phyloP scores from a whole-genome alignment of 1,140 invertebrate genomes.

The Nasonia giraulti region DNA sequence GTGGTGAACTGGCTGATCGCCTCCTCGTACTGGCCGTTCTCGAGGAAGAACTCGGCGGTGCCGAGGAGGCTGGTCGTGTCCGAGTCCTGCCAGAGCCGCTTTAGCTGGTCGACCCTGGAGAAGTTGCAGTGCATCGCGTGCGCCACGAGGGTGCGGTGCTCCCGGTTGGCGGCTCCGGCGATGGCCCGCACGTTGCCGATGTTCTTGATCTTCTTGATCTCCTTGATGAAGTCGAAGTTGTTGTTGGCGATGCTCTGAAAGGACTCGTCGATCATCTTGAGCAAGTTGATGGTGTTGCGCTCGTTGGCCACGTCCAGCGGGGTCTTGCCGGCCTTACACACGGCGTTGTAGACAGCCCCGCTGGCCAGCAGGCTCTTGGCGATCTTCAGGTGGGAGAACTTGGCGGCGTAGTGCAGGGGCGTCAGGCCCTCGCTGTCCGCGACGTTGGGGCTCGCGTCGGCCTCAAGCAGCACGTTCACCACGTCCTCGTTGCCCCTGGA shows the following conservation, averaged over 20 bases:
- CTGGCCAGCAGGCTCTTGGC: conserved; percentile 44
- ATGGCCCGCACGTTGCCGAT: background rate
- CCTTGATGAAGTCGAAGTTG: conserved; percentile 46
- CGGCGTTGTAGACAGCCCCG: conserved; percentile 65
- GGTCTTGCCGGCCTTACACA: conserved; percentile 52
- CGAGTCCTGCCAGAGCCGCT: background rate
- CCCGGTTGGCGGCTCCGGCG: conserved; percentile 13
- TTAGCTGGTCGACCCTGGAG: background rate
- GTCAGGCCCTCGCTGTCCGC: conserved; percentile 32
- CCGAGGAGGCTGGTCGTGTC: background rate
- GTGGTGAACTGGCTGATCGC: background rate
- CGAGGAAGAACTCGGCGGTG: background rate
- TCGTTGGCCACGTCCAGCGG: conserved; percentile 48
- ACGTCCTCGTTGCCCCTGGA: background rate
- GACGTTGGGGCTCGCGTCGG: conserved; percentile 36
- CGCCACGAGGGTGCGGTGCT: conserved; percentile 18
- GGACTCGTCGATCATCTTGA: conserved; percentile 48
- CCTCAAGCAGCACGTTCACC: background rate
- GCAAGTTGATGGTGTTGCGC: conserved; percentile 36
- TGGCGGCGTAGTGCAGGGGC: conserved; percentile 49
- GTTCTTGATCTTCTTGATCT: conserved; percentile 24
- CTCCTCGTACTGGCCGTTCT: conserved; percentile 14
- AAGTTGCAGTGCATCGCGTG: conserved; percentile 24
- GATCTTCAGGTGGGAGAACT: conserved; percentile 30
- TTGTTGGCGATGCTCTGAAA: conserved; percentile 48